A percentile compares a stretch with the other conserved stretches of the same genome.
phyloP scores from a whole-genome alignment of 1,140 invertebrate species.

The Bradysia coprophila region DNA sequence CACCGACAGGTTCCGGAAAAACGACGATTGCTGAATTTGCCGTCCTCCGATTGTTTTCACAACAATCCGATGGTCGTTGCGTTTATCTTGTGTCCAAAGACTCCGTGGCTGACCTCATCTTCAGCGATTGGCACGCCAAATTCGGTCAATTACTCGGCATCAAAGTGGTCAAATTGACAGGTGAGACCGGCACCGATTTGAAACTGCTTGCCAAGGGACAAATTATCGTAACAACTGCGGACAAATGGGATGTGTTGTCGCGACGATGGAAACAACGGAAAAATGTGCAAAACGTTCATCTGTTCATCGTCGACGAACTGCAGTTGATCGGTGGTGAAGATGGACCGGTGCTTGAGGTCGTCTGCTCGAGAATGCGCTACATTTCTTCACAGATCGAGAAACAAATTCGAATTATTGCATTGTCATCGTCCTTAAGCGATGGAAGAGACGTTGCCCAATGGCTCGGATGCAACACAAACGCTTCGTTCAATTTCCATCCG shows the following conservation, averaged over 20 bases:
- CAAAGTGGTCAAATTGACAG: slow-evolving; percentile 85
- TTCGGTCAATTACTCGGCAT: slow-evolving; percentile 66
- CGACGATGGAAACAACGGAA: slow-evolving; percentile 97
- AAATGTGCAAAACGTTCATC: slow-evolving; percentile 91
- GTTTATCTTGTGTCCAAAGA: slow-evolving; percentile 92
- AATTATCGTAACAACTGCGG: slow-evolving; percentile 89
- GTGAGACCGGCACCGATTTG: slow-evolving; percentile 93
- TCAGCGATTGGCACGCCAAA: slow-evolving; percentile 78
- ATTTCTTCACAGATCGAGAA: slow-evolving; percentile 92
- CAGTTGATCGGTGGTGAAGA: slow-evolving; percentile 78
- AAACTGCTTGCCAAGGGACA: slow-evolving; percentile 85
- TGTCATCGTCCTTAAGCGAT: slow-evolving; percentile 88
- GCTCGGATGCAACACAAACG: slow-evolving; percentile 83
- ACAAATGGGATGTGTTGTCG: slow-evolving; percentile 98
- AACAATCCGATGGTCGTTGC: slow-evolving; percentile 53
- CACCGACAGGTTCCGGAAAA: slow-evolving; percentile 94
- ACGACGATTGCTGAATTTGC: slow-evolving; percentile 96
- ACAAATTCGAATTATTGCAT: slow-evolving; percentile 86
- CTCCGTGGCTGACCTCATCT: slow-evolving; percentile 78
- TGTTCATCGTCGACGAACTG: slow-evolving; percentile 97
- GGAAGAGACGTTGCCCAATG: slow-evolving; percentile 91
- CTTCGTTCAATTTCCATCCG: slow-evolving; percentile 97
- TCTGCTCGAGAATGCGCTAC: slow-evolving; percentile 93
- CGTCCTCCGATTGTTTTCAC: slow-evolving; percentile 70
- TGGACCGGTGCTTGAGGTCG: slow-evolving; percentile 88